A percentile compares a stretch with the other conserved stretches of the same genome.
Evolutionary conservation across 2,113 vertebrate genomes (phyloP).

Genomic region (Pagrus major): DNA sequence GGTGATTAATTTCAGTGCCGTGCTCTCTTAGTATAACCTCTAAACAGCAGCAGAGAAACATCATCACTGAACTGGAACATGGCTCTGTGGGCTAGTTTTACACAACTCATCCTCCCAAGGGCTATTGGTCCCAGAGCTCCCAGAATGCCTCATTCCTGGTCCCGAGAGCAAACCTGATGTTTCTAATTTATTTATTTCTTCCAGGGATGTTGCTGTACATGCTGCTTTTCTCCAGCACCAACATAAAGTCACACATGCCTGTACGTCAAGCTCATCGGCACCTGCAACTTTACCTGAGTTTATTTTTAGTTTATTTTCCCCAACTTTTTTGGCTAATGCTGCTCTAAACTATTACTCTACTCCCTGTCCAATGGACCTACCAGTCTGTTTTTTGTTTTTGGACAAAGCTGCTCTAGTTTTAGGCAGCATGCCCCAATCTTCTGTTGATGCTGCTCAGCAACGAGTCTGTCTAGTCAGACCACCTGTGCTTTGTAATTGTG

Average conservation of each 20-base stretch:
- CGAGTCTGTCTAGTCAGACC: conserved; percentile 49
- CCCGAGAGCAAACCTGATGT: not conserved
- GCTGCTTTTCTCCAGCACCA: not conserved
- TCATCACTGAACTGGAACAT: not conserved
- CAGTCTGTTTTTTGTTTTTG: conserved; percentile 23
- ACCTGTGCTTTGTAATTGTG: conserved; percentile 44
- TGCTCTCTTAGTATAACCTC: conserved; percentile 18
- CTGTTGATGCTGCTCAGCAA: conserved; percentile 43
- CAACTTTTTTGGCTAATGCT: conserved; percentile 10
- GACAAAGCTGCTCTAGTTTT: conserved; percentile 9
- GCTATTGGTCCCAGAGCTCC: conserved; percentile 9
- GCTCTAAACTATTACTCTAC: conserved; percentile 5
- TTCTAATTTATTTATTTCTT: not conserved
- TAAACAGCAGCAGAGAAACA: conserved; percentile 15
- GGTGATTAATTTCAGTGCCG: not conserved
- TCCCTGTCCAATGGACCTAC: conserved; percentile 12
- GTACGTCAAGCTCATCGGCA: not conserved
- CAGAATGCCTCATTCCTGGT: conserved; percentile 29
- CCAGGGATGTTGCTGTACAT: not conserved
- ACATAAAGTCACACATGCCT: not conserved
- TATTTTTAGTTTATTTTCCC: conserved; percentile 1
- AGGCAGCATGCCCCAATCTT: not conserved
- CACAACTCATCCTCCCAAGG: conserved; percentile 3
- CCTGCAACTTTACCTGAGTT: not conserved
- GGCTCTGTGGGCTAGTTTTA: conserved; percentile 17